Percentiles rank a stretch among this genome's conserved stretches.
Evolutionary conservation across 2,113 vertebrate genomes (phyloP).

Genomic region (Raja brachyura): DNA sequence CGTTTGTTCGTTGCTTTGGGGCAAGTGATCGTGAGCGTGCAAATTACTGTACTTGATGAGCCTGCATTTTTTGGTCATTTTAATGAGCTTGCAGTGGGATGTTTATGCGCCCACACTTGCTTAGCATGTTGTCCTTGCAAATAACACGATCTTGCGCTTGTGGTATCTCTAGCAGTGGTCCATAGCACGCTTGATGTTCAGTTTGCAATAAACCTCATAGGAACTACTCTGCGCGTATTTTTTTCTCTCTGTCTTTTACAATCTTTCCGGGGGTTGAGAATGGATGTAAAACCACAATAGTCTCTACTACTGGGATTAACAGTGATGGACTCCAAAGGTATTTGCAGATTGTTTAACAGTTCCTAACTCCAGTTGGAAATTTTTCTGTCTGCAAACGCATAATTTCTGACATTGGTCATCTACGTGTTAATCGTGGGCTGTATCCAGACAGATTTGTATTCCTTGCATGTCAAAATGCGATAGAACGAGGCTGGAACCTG

Average conservation of each 20-base stretch:
- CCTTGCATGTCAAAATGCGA: not conserved
- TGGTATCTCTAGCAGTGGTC: too few relatives aligned
- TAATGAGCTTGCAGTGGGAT: not conserved
- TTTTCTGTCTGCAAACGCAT: not conserved
- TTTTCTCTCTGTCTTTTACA: not conserved
- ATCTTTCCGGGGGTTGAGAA: conserved; percentile 30
- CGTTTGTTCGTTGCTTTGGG: not conserved
- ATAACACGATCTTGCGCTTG: too few relatives aligned
- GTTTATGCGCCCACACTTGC: too few relatives aligned
- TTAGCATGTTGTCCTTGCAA: too few relatives aligned
- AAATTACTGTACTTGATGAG: not conserved
- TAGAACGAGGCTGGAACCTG: not conserved
- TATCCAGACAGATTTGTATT: not conserved
- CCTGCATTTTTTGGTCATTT: not conserved
- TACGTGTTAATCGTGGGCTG: not conserved
- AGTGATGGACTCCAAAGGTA: conserved; percentile 10
- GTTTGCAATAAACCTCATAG: not conserved
- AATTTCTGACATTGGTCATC: not conserved
- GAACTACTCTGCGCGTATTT: not conserved
- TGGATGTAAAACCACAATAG: not conserved
- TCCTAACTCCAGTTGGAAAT: not conserved
- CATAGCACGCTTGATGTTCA: not conserved
- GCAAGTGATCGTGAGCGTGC: not conserved
- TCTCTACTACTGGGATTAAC: not conserved
- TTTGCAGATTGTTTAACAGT: not conserved